Evolutionary conservation across 2,797 vertebrate genomes (phyloP), one percentile per base, ranked within the genome.

Genomic region (Chiroxiphia lanceolata): DNA sequence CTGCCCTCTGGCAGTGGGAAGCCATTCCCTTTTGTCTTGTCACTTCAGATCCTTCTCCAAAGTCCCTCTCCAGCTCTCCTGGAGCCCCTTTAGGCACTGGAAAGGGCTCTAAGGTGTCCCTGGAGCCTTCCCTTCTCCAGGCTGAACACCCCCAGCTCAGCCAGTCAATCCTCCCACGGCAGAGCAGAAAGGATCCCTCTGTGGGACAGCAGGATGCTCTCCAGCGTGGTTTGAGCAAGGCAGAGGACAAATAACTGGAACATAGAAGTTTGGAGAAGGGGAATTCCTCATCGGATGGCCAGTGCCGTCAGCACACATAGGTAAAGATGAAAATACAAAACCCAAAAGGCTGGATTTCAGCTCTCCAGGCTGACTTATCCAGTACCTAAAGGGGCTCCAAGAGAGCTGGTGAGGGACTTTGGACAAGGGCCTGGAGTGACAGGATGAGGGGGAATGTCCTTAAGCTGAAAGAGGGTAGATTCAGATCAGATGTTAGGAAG

Each of bases 281-380:
- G 44, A 56, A 10, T 11, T 56, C 36, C 51, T 47, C 8, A 0
- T 3, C 13, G 69, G n/a, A 2, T 3, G 21, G 26, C 61, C 1
- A 2, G 17, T 13, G 34, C 29, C 29, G 10, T 14, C 78, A 57
- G 79, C 33, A 63, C 47, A 19, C 6, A 1, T 0, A 13, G 31
- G 33, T 42, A 15, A 75, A 82, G 48, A 59, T 75, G 63, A 44
- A 83, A 36, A 47, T 7, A 33, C 14, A 53, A 53, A 13, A 0
- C 18, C 15, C 38, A 8, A 57, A 60, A 47, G 0, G 1, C 2
- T 57, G 50, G 13, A 11, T 83, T 88, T 40, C 22, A 53, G 1
- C 34, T 33, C n/a, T 70, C 56, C 26, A 34, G 69, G 51, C 7
- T 44, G 7, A 29, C 26, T 65, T 22, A 45, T 27, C 60, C 57